phyloP scores from a whole-genome alignment of 2,797 vertebrate species.

The Potorous gilbertii region DNA sequence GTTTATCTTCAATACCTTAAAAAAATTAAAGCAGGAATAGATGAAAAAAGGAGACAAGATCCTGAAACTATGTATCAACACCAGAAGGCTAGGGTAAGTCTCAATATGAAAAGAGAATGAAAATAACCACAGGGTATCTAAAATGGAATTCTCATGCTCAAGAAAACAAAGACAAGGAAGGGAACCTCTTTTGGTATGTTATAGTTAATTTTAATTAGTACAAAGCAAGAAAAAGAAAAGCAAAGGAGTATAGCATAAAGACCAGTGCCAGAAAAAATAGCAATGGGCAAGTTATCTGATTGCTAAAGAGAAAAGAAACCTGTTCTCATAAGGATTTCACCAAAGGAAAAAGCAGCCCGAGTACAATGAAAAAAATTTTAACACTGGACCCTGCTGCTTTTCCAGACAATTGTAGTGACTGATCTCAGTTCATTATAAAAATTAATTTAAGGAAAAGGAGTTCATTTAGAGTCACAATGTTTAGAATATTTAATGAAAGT shows the following conservation, averaged over 20 bases:
- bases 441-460: conserved; percentile 43
- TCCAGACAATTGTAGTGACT: conserved; percentile 24
- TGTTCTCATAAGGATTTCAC: background rate
- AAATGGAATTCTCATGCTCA: background rate
- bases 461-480: conserved; percentile 40
- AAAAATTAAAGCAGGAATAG: background rate
- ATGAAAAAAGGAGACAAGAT: background rate
- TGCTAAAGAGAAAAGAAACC: background rate
- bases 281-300: too few relatives aligned
- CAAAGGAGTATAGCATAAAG: background rate
- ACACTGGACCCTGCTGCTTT: conserved; percentile 29
- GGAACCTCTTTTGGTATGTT: background rate
- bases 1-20: background rate
- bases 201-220: background rate
- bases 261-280: background rate
- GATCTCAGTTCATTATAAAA: conserved; percentile 26
- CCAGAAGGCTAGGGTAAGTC: background rate
- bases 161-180: background rate
- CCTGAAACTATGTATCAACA: background rate
- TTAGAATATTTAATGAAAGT: conserved; percentile 59
- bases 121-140: background rate
- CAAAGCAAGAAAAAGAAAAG: background rate
- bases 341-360: background rate
- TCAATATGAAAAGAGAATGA: background rate
- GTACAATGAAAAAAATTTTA: background rate